Percentiles rank a stretch among this genome's conserved stretches.
phyloP scores from a whole-genome alignment of 2,888 invertebrate genomes.

The Marasmarcha lunaedactyla region DNA sequence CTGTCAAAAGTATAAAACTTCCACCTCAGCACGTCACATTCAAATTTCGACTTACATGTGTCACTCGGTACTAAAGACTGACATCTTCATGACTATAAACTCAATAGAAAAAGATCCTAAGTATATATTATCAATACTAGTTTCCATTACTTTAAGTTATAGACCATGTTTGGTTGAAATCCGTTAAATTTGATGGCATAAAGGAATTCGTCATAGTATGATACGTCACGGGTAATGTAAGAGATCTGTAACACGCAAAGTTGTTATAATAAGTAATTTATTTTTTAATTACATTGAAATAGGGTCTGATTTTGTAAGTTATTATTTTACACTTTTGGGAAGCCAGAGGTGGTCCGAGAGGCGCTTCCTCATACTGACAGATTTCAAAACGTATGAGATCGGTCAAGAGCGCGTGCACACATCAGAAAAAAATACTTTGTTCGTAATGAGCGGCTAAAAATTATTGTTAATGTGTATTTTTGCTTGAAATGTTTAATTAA shows the following conservation, averaged over 20 bases:
- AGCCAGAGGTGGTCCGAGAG: constrained; percentile 37
- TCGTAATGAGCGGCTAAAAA: no score
- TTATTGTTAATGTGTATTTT: no score
- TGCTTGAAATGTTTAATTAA: no score
- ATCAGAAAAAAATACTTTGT: no score
- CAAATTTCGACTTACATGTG: constrained; percentile 43
- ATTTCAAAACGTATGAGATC: constrained; percentile 50
- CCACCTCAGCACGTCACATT: constrained; percentile 58
- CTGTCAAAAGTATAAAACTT: constrained; percentile 55
- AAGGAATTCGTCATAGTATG: constrained; percentile 56
- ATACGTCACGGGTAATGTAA: constrained; percentile 41
- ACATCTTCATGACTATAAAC: constrained; percentile 49
- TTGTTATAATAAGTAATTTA: no score
- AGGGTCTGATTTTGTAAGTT: constrained; percentile 2
- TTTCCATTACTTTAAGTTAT: no score
- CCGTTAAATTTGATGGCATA: constrained; percentile 20
- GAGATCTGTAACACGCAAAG: constrained; percentile 23
- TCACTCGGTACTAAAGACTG: constrained; percentile 54
- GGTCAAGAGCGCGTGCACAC: constrained; percentile 57
- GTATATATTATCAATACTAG: background rate
- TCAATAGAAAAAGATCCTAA: background rate
- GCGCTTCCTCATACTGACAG: constrained; percentile 42
- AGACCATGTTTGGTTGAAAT: constrained; percentile 4
- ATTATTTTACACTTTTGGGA: constrained; percentile 24
- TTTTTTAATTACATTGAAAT: background rate